Evolutionary conservation across 1,140 invertebrate genomes (phyloP).

Genomic region (Idris sp.): DNA sequence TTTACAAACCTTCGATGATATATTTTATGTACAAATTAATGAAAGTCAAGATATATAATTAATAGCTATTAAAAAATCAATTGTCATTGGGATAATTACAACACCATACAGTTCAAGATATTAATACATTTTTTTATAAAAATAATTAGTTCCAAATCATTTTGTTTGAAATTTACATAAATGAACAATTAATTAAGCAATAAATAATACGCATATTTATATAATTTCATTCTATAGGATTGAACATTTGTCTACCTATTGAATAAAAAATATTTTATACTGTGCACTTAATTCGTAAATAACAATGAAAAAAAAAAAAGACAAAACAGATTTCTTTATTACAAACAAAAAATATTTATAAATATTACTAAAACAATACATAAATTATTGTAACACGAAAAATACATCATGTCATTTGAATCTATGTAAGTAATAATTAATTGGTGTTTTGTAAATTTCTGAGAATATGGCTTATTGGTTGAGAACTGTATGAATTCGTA

Average conservation of each 20-base stretch:
- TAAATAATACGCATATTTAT: slow-evolving; percentile 34
- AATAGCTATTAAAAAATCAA: slow-evolving; percentile 1
- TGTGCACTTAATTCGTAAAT: slow-evolving; percentile 17
- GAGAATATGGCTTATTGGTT: slow-evolving; percentile 23
- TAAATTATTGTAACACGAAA: slow-evolving; percentile 40
- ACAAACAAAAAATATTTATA: slow-evolving; percentile 54
- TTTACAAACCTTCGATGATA: no score
- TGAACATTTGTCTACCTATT: slow-evolving; percentile 7
- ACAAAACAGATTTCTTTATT: slow-evolving; percentile 34
- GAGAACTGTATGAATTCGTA: slow-evolving; percentile 28
- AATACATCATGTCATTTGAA: slow-evolving; percentile 45
- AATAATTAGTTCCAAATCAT: slow-evolving; percentile 51
- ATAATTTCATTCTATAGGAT: slow-evolving; percentile 23
- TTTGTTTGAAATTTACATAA: slow-evolving; percentile 39
- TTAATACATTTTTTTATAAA: slow-evolving; percentile 50
- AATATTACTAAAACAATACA: slow-evolving; percentile 51
- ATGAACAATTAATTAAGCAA: slow-evolving; percentile 39
- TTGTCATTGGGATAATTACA: slow-evolving; percentile 28
- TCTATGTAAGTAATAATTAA: slow-evolving; percentile 32
- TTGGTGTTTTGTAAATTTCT: no score
- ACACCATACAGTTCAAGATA: slow-evolving; percentile 21
- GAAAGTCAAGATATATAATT: slow-evolving; percentile 3
- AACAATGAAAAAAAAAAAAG: slow-evolving; percentile 27
- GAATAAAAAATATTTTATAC: slow-evolving; percentile 3
- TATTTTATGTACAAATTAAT: no score